These are phyloP conservation scores for Bombus sibiricus DNA, from an alignment of 1,140 invertebrate species.

Conservation along the genomic window DNA sequence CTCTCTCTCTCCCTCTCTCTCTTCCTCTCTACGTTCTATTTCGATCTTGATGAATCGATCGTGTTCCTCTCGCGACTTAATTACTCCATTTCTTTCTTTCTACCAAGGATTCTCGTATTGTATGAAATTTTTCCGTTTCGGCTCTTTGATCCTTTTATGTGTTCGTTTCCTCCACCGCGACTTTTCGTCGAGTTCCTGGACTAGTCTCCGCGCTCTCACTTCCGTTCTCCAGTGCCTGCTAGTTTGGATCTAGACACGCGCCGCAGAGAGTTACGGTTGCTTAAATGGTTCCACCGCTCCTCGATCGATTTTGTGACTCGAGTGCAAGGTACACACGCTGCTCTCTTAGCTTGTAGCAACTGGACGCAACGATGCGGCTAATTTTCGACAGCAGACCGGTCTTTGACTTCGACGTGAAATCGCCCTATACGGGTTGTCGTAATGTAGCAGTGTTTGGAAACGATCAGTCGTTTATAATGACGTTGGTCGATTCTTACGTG, in stretches of 20 bases:
- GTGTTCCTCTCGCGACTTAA: constrained; percentile 18
- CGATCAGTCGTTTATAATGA: not conserved
- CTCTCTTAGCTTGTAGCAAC: too few relatives aligned
- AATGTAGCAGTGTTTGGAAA: not conserved
- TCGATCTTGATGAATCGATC: not conserved
- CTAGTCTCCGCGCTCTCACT: not conserved
- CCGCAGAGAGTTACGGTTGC: not conserved
- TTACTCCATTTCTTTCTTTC: not conserved
- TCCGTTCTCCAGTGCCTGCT: not conserved
- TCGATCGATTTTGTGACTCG: constrained; percentile 38
- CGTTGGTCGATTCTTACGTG: not conserved
- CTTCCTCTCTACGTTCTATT: not conserved
- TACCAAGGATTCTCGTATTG: not conserved
- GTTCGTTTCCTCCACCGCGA: not conserved
- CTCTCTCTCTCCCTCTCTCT: not conserved
- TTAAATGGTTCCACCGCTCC: constrained; percentile 26
- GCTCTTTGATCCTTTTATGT: not conserved
- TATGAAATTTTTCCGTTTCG: not conserved
- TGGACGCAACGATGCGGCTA: not conserved
- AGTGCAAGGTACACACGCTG: constrained; percentile 5
- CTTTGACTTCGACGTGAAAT: constrained; percentile 4
- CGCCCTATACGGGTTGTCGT: too few relatives aligned
- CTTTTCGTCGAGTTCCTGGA: not conserved
- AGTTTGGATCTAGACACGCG: not conserved
- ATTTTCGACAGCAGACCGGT: not conserved